phyloP scores from a whole-genome alignment of 2,888 invertebrate species.

The Sphaerophoria rueppellii region DNA sequence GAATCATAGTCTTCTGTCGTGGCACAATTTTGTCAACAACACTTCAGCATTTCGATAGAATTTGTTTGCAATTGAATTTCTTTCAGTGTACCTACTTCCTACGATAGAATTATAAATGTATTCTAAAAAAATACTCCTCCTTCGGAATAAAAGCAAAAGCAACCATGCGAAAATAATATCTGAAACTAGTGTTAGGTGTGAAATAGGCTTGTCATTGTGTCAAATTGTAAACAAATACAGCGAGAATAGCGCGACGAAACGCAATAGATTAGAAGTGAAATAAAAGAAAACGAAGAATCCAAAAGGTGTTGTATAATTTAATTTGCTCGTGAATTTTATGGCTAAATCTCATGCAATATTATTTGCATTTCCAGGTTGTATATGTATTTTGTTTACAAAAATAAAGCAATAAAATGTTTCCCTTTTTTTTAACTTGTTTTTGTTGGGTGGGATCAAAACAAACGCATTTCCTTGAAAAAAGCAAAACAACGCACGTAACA shows the following conservation, averaged over 20 bases:
- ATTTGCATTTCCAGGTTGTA: no score
- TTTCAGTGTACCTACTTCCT: slow-evolving; percentile 3
- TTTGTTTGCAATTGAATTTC: neutral
- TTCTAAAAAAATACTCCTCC: slow-evolving; percentile 5
- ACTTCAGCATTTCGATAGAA: no score
- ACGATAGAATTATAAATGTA: neutral
- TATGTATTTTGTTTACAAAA: slow-evolving; percentile 53
- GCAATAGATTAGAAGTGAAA: neutral
- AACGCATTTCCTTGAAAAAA: slow-evolving; percentile 45
- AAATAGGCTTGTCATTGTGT: slow-evolving; percentile 62
- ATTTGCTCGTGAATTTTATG: slow-evolving; percentile 23
- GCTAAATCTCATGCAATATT: slow-evolving; percentile 37
- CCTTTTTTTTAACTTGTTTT: slow-evolving; percentile 39
- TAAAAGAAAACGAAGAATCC: neutral
- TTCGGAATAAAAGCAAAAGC: slow-evolving; percentile 12
- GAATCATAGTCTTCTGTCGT: neutral
- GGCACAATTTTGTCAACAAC: neutral
- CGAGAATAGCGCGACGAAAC: neutral
- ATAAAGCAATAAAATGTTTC: neutral
- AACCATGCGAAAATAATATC: slow-evolving; percentile 62
- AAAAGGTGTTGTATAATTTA: slow-evolving; percentile 9
- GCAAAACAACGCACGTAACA: slow-evolving; percentile 5
- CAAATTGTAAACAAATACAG: slow-evolving; percentile 45
- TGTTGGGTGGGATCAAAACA: slow-evolving; percentile 12
- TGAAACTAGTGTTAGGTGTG: slow-evolving; percentile 55